phyloP scores from a whole-genome alignment of 1,140 invertebrate species.

The Zaprionus kolodkinae region DNA sequence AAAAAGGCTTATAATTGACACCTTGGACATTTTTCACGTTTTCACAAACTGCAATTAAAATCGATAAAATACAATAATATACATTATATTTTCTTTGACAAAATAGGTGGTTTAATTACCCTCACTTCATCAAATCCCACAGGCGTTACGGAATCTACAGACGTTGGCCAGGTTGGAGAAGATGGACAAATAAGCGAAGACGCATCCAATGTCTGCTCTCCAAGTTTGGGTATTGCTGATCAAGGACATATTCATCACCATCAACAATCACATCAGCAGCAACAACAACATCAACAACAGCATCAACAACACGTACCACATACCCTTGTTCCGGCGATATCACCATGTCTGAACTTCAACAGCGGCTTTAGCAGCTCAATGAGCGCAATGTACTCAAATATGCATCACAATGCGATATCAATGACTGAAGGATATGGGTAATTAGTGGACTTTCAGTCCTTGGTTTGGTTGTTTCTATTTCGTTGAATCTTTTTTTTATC shows the following conservation, averaged over 20 bases:
- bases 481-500: no score
- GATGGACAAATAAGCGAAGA: conserved; percentile 19
- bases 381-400: conserved; percentile 80
- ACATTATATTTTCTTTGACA: neutral
- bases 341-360: conserved; percentile 78
- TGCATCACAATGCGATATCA: conserved; percentile 73
- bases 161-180: neutral
- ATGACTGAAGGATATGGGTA: conserved; percentile 81
- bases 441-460: conserved; percentile 10
- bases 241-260: conserved; percentile 11
- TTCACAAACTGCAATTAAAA: no score
- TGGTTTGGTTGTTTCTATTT: no score
- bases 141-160: neutral
- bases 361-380: conserved; percentile 72
- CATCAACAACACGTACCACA: conserved; percentile 44
- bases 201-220: conserved; percentile 19
- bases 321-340: conserved; percentile 65
- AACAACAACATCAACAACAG: conserved; percentile 35
- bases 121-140: conserved; percentile 51
- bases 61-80: neutral
- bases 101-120: conserved; percentile 45
- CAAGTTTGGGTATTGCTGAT: conserved; percentile 36
- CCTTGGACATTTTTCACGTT: no score
- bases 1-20: no score
- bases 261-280: conserved; percentile 15